Percentiles rank a stretch among this genome's conserved stretches.
Conservation (phyloP, 2,888 invertebrate species). For the Lepidonotus clava region DNA sequence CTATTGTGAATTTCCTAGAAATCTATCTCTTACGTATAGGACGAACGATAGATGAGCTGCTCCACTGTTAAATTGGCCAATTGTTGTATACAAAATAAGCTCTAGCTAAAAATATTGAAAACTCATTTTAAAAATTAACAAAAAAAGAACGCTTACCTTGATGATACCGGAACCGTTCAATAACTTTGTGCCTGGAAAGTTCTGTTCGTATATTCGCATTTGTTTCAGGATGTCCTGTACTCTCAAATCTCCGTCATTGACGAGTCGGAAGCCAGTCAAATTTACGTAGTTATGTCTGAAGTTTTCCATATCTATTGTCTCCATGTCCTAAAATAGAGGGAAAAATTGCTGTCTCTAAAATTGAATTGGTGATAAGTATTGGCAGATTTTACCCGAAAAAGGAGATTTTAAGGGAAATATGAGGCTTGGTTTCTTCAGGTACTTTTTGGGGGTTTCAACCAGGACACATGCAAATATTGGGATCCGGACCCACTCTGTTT, state of each 20-base stretch:
- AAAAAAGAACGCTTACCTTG: constrained; percentile 54
- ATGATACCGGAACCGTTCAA: constrained; percentile 57
- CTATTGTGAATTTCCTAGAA: neutral
- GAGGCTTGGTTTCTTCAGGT: too few species aligned
- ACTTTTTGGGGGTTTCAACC: too few species aligned
- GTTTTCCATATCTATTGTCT: constrained; percentile 80
- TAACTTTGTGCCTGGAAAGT: constrained; percentile 55
- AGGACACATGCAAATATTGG: too few species aligned
- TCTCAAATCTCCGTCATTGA: constrained; percentile 70
- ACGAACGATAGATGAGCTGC: neutral
- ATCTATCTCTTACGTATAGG: neutral
- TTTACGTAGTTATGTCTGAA: constrained; percentile 97
- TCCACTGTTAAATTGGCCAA: too few species aligned
- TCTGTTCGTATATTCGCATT: constrained; percentile 60
- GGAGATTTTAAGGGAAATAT: too few species aligned
- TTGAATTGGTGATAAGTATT: too few species aligned
- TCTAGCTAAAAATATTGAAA: neutral
- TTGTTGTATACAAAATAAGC: too few species aligned
- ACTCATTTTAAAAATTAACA: neutral
- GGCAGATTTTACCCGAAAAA: too few species aligned
- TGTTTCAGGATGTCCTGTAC: constrained; percentile 67
- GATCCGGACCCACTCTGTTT: too few species aligned
- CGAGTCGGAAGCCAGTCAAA: constrained; percentile 93
- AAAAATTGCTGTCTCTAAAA: too few species aligned
- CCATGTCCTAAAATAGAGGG: constrained; percentile 78